phyloP scores from a whole-genome alignment of 2,113 vertebrate genomes.

The Grammomys surdaster region DNA sequence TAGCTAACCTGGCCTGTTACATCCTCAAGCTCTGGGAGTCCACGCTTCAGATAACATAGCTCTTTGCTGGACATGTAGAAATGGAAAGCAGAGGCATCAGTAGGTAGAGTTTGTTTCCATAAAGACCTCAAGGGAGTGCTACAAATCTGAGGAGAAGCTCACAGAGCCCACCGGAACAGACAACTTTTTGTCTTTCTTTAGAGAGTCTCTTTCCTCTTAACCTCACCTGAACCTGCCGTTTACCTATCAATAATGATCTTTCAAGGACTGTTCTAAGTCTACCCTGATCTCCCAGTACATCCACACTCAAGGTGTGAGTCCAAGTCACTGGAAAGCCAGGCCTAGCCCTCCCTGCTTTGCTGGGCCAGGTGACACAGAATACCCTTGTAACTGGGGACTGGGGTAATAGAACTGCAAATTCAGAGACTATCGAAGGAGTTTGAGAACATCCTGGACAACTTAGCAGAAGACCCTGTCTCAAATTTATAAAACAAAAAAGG shows the following conservation, averaged over 20 bases:
- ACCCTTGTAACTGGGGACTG: neutral
- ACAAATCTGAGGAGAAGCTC: neutral
- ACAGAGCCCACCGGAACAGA: neutral
- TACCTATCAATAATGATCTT: neutral
- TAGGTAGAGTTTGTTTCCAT: neutral
- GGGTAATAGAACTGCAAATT: neutral
- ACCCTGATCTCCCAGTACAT: neutral
- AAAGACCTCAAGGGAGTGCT: rapidly evolving
- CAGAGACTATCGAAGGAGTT: neutral
- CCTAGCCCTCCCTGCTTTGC: neutral
- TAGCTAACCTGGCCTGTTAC: neutral
- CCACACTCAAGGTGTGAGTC: neutral
- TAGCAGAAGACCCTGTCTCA: neutral
- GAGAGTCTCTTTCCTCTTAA: neutral
- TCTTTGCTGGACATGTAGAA: neutral
- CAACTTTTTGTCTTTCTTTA: neutral
- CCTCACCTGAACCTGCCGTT: neutral
- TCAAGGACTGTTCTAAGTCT: neutral
- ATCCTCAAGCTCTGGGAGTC: neutral
- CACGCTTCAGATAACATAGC: too few species aligned
- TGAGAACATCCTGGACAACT: neutral
- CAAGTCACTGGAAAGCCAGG: neutral
- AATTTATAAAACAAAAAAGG: neutral
- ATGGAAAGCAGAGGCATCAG: neutral
- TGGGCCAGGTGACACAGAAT: neutral